Evolutionary conservation across 92 coral and sea anemone genomes (phyloP), one percentile per base, ranked within the genome.

Genomic region (Palythoa grandis): DNA sequence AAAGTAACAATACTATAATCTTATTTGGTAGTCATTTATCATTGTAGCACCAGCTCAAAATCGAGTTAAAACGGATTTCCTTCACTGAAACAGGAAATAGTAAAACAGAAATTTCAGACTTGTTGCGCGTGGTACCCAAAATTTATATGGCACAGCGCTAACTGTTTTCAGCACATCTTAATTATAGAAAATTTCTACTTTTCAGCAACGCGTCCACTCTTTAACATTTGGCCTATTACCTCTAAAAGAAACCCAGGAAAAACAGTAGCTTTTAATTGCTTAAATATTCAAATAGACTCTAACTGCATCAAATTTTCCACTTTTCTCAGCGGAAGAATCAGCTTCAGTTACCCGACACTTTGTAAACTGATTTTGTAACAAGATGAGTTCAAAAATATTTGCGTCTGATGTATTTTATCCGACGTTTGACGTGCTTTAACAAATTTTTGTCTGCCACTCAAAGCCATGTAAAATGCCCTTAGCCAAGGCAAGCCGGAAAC

Each of bases 301-400:
- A 78, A 78, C 70, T 78, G 83, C 83, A 67, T 78, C 83, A 78
- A 61, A 37, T 78, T 78, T 60, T 78, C 83, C 83, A 17, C 71
- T 78, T 78, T 78, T 78, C 70, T 58, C 57, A 61, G 70, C 83
- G 83, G 72, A 61, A 61, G 29, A 78, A 35, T n/a, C 72, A 48
- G 83, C 54, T 79, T 79, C 52, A 38, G 83, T 79, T 79, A 79
- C 83, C 43, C 67, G 83, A 79, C 83, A 79, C 54, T 79, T 79
- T 39, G 83, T 79, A 60, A 79, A 79, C 83, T 79, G 24, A n/a
- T 58, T 61, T 56, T 79, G 72, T 65, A 61, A 38, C 47, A 24
- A 47, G 23, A 61, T 61, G 52, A 78, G 38, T 19, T 77, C 70
- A 39, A 65, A 65, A 54, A 43, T 43, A 61, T 79, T 79, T 79